Evolutionary conservation across 2,888 invertebrate genomes (phyloP), one percentile per base, ranked within the genome.

Genomic region (Miltochrista miniata): DNA sequence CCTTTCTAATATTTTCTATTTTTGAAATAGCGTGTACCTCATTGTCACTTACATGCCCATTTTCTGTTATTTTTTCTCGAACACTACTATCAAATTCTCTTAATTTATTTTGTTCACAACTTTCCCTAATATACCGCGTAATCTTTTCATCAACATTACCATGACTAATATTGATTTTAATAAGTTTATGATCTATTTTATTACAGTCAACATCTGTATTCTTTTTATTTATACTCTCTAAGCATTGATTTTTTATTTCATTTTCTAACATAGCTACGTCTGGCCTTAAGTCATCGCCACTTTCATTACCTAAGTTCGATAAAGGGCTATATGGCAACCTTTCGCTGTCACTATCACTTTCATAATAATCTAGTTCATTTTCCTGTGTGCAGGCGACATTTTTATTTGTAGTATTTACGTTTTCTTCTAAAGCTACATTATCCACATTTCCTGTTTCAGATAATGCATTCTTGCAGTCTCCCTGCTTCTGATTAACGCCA

Each of bases 291-390:
- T 53, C 45, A 30, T 53, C 52, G 34, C 48, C 52, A 45, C 52
- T 53, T n/a, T 48, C 48, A 48, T 53, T 53, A 11, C 52, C 48
- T 36, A 53, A 39, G 45, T 48, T 48, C 33, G 52, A 53, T 36
- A 53, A 53, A 37, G 52, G 52, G n/a, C 63, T 68, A 39, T 68
- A 68, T 24, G 69, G 69, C 9, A 68, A 56, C 3, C 59, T 59
- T 47, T 68, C 69, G 29, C 64, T 65, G n/a, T 69, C 69, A 38
- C 68, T 63, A 24, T 62, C 62, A 31, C 31, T 31, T 2, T 31
- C 31, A 8, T 31, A 3, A 42, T 58, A 57, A 34, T 52, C 48
- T 10, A 14, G 48, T 13, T 51, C 24, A 12, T 37, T 13, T 37
- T 33, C 36, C 14, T 48, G 39, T 38, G 14, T 11, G 13, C 44